Evolutionary conservation across 2,113 vertebrate species (phyloP).

Genomic region (Pelmatolapia mariae): DNA sequence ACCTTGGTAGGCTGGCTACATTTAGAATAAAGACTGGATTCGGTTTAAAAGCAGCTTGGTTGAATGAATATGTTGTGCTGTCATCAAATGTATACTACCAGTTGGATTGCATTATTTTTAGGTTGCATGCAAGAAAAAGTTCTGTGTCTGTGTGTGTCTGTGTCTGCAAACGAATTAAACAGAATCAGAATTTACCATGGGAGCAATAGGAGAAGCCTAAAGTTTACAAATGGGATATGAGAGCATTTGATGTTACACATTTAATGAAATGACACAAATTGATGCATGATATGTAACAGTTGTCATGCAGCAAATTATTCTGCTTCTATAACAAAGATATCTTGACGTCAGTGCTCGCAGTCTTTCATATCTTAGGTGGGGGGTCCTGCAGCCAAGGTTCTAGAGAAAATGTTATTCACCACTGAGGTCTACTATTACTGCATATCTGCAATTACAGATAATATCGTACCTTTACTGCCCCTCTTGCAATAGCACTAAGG

Average conservation of each 20-base stretch:
- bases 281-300: not conserved
- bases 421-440: not conserved
- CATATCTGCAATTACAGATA: not conserved
- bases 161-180: not conserved
- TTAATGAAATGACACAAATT: not conserved
- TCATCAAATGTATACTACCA: not conserved
- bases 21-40: not conserved
- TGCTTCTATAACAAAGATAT: not conserved
- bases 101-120: not conserved
- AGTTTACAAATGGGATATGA: not conserved
- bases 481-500: not conserved
- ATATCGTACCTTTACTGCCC: not conserved
- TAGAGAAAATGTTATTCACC: not conserved
- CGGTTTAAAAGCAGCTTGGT: not conserved
- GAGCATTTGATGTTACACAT: not conserved
- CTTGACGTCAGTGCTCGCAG: not conserved
- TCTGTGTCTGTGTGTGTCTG: too few relatives aligned
- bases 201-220: not conserved
- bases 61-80: not conserved
- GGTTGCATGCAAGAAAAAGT: not conserved
- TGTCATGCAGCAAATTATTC: not conserved
- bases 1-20: not conserved
- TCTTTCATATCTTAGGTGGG: not conserved
- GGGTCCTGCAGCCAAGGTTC: not conserved
- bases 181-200: not conserved